Evolutionary conservation across 2,113 vertebrate species (phyloP), one percentile per base, ranked within the genome.

Genomic region (Chloebia gouldiae): DNA sequence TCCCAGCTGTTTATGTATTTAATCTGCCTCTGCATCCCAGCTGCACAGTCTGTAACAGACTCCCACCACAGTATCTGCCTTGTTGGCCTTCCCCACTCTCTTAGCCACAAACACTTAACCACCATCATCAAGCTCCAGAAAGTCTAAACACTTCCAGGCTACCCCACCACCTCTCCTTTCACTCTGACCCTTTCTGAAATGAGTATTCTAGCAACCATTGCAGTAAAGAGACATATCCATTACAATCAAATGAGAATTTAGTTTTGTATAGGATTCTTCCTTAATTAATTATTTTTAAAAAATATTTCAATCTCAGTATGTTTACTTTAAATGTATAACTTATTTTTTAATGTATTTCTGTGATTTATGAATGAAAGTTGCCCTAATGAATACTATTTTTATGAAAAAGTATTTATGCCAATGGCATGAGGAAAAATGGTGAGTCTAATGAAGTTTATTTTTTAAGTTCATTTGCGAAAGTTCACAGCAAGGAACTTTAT

Each of bases 111-210:
- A 39, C 23, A 51, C 42, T 37, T 33, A 45, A 51, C 33, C 37
- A 66, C 19, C 37, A 75, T 17, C 33, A 81, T 12, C 28, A 59
- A 59, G 60, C 13, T 66, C 37, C 7, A 73, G 7, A 22, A 63
- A 71, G 40, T 10, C 49, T n/a, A 12, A 63, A 71, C 6, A 21
- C 14, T 18, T 11, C 30, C 0, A 1, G 37, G 28, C 33, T 37
- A 51, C 5, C 8, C 13, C 19, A 65, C 5, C 23, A 65, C 10
- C 28, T 44, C 23, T 44, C 31, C 44, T 66, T 50, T 37, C 63
- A 37, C 3, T 3, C 8, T 0, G 0, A 44, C 27, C 8, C 51
- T n/a, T 81, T 66, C 37, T 65, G 18, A 51, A 65, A 19, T 15
- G 27, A 64, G 7, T 33, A 37, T 45, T 57, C 37, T 42, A 66